Evolutionary conservation across 2,888 invertebrate genomes (phyloP).

Genomic region (Alviniconcha strummeri): DNA sequence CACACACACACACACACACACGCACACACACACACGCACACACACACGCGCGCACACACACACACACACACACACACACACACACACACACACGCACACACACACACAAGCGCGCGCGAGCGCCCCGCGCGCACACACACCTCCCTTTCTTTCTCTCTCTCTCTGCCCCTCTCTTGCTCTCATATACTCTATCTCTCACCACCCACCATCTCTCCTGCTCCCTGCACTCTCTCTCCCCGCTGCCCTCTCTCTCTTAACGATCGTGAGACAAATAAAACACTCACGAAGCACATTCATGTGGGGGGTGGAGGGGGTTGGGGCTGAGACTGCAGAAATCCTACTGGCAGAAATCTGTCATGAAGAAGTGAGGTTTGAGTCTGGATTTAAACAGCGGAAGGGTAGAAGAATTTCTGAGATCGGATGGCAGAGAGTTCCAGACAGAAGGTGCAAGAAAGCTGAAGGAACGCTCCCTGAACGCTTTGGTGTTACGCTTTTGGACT

Average conservation of each 20-base stretch:
- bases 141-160: background rate
- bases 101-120: background rate
- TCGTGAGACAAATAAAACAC: background rate
- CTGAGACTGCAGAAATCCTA: no score
- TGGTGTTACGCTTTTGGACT: no score
- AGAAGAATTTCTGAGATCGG: no score
- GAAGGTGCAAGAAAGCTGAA: no score
- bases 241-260: background rate
- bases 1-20: background rate
- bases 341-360: no score
- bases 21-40: conserved; percentile 9
- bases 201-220: background rate
- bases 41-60: background rate
- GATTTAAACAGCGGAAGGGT: no score
- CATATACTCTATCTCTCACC: background rate
- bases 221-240: background rate
- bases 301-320: background rate
- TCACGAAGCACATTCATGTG: no score
- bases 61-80: background rate
- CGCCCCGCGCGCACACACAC: no score
- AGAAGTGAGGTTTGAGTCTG: no score
- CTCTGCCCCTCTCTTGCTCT: background rate
- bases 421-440: no score
- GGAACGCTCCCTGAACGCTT: no score
- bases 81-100: background rate